phyloP scores from a whole-genome alignment of 1,140 invertebrate species.

The Aphelenchoides avenae region DNA sequence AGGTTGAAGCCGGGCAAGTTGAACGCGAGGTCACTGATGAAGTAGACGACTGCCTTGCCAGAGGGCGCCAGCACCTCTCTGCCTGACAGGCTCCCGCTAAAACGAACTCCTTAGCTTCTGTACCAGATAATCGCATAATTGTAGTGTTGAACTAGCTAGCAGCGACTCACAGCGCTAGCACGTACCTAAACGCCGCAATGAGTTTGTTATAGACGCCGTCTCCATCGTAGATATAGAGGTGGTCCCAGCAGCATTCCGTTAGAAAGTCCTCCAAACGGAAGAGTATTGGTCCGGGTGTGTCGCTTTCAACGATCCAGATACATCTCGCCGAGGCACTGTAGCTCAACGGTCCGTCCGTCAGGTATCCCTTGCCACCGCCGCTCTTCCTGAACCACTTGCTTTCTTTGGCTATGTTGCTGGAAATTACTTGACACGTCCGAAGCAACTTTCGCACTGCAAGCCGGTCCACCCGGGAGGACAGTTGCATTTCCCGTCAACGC shows the following conservation, averaged over 20 bases:
- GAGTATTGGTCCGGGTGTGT: slow-evolving; percentile 26
- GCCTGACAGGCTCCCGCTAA: slow-evolving; percentile 27
- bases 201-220: slow-evolving; percentile 50
- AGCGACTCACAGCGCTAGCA: too few species aligned
- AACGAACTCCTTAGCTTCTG: too few species aligned
- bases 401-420: not conserved
- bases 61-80: slow-evolving; percentile 24
- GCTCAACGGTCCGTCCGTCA: slow-evolving; percentile 46
- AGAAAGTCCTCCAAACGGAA: slow-evolving; percentile 46
- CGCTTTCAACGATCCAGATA: slow-evolving; percentile 54
- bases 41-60: slow-evolving; percentile 56
- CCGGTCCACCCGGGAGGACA: slow-evolving; percentile 53
- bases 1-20: slow-evolving; percentile 57
- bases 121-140: not conserved
- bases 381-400: slow-evolving; percentile 28
- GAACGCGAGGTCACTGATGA: slow-evolving; percentile 56
- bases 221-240: slow-evolving; percentile 58
- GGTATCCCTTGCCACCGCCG: slow-evolving; percentile 28
- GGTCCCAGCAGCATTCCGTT: slow-evolving; percentile 60
- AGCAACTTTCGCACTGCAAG: slow-evolving; percentile 53
- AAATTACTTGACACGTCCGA: slow-evolving; percentile 45
- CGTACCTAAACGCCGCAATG: slow-evolving; percentile 54
- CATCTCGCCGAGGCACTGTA: slow-evolving; percentile 51
- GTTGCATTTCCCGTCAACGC: slow-evolving; percentile 30
- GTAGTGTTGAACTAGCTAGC: too few species aligned